Percentiles rank a stretch among this genome's conserved stretches.
phyloP scores from a whole-genome alignment of 2,113 vertebrate species.

The Aythya baeri region DNA sequence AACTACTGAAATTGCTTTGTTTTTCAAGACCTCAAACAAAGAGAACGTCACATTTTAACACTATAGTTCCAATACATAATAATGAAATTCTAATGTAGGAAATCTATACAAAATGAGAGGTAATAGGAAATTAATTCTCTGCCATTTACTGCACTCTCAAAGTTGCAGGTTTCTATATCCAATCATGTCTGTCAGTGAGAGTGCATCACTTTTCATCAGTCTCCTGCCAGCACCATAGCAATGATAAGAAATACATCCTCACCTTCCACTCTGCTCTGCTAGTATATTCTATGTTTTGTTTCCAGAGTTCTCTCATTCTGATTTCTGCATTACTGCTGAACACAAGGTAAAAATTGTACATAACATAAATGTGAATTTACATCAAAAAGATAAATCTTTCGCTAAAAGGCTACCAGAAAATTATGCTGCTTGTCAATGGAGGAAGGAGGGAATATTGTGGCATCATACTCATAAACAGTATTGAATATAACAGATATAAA shows the following conservation, averaged over 20 bases:
- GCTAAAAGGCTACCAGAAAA: not conserved
- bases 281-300: not conserved
- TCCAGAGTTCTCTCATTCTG: not conserved
- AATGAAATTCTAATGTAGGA: not conserved
- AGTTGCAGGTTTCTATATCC: not conserved
- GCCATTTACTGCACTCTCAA: not conserved
- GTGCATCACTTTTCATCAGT: not conserved
- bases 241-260: constrained; percentile 2
- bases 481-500: not conserved
- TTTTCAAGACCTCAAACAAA: not conserved
- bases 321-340: not conserved
- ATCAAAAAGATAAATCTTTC: not conserved
- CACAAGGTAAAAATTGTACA: not conserved
- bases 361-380: not conserved
- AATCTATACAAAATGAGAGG: not conserved
- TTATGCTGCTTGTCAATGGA: not conserved
- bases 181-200: not conserved
- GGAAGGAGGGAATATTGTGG: not conserved
- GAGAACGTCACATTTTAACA: not conserved
- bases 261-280: not conserved
- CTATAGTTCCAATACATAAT: constrained; percentile 7
- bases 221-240: not conserved
- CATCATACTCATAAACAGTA: not conserved
- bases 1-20: not conserved
- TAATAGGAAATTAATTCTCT: constrained; percentile 5